Base-by-base conservation (phyloP, 2,888 invertebrate species). In the Mythimna ferrago region DNA sequence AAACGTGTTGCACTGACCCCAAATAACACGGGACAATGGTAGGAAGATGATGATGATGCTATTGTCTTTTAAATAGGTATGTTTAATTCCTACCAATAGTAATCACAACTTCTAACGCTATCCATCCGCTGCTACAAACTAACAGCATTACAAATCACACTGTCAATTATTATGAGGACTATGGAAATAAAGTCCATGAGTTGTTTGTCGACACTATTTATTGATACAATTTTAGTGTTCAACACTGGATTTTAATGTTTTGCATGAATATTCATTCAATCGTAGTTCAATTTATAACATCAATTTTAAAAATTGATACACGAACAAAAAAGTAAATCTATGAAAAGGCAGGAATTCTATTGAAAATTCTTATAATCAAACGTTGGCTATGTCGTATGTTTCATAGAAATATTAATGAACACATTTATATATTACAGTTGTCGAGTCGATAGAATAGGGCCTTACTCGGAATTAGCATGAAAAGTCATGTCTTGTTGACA, bases 401-500 rank as follows among this genome's bases (percentile, higher is more conserved):
- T 63, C 61, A 73, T 32, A 64, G 60, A 76, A 76, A 68, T 79
- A 81, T 75, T 75, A 78, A 78, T 80, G 68, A 82, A 81, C 66
- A 62, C 64, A 75, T 78, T 81, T 71, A 67, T 66, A n/a, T 63
- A 71, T 53, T 61, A 35, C 62, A 11, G 14, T 48, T 3, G 16
- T 48, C 48, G 48, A 67, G 11, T 67, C 57, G 48, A 73, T 68
- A 65, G 61, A 73, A 69, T 81, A 77, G 54, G 56, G 73, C 51
- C 73, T 66, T 67, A 57, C 54, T 56, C 54, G 21, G 58, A 73
- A 62, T 74, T 78, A 62, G 44, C 35, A 62, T 77, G 72, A 71
- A 81, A 77, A 77, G 64, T 78, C 73, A 65, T 67, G 73, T 65
- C 70, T 54, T 48, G n/a, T 54, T 81, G 77, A 77, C 66, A 60